phyloP scores from a whole-genome alignment of 2,888 invertebrate genomes.

The Emmelina monodactyla region DNA sequence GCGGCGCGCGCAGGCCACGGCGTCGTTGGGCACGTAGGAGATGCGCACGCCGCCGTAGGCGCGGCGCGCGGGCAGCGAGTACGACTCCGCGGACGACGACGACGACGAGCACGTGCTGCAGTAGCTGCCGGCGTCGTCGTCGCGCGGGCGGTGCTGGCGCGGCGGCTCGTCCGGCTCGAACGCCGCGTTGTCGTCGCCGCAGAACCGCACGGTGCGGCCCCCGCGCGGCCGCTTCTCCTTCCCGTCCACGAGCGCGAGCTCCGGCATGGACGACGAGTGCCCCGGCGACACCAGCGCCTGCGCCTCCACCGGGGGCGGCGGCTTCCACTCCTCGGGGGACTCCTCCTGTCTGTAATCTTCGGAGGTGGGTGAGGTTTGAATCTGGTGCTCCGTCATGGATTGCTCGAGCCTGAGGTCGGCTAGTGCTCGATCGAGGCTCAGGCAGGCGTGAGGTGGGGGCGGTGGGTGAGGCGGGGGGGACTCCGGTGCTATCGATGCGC shows the following conservation, averaged over 20 bases:
- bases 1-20: constrained; percentile 81
- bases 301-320: constrained; percentile 59
- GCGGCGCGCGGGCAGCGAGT: constrained; percentile 82
- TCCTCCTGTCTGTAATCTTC: constrained; percentile 33
- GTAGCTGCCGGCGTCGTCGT: constrained; percentile 77
- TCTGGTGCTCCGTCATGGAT: constrained; percentile 72
- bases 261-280: constrained; percentile 59
- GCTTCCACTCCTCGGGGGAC: constrained; percentile 58
- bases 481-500: constrained; percentile 63
- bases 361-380: constrained; percentile 62
- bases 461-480: constrained; percentile 60
- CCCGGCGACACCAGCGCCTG: constrained; percentile 60
- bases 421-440: constrained; percentile 49
- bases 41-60: constrained; percentile 89
- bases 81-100: constrained; percentile 87
- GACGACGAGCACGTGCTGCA: constrained; percentile 92
- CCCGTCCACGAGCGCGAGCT: constrained; percentile 58
- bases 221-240: constrained; percentile 36
- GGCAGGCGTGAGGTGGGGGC: constrained; percentile 49
- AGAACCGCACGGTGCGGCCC: constrained; percentile 49
- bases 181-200: constrained; percentile 55
- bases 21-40: constrained; percentile 93
- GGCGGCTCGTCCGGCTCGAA: constrained; percentile 51
- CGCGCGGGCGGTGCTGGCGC: constrained; percentile 37
- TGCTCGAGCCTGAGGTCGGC: constrained; percentile 70